Evolutionary conservation across 2,113 vertebrate species (phyloP).

Genomic region (Turnix velox): DNA sequence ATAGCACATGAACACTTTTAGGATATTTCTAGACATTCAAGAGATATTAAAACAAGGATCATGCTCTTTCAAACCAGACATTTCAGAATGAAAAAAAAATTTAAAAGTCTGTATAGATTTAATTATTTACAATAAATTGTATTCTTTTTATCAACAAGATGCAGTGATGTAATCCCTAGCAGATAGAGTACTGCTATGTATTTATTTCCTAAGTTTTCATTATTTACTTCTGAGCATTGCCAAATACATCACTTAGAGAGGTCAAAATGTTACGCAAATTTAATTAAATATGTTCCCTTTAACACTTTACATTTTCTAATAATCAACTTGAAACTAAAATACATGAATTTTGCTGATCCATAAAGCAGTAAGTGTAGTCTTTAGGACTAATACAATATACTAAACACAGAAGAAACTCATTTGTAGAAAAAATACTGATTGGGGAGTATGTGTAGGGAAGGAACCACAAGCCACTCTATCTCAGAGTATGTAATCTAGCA

Average conservation of each 20-base stretch:
- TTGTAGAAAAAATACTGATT: not conserved
- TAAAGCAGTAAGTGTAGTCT: not conserved
- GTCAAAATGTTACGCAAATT: not conserved
- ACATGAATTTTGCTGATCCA: not conserved
- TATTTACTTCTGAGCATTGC: not conserved
- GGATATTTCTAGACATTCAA: not conserved
- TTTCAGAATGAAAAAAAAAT: not conserved
- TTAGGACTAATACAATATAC: not conserved
- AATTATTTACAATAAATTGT: not conserved
- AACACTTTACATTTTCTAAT: not conserved
- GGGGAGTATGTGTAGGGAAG: not conserved
- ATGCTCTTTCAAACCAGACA: not conserved
- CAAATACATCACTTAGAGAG: not conserved
- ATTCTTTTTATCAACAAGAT: not conserved
- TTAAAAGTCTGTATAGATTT: not conserved
- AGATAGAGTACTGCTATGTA: not conserved
- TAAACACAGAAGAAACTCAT: not conserved
- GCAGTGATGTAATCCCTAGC: not conserved
- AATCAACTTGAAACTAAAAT: not conserved
- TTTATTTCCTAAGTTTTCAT: not conserved
- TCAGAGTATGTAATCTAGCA: not conserved
- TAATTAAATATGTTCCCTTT: not conserved
- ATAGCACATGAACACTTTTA: not conserved
- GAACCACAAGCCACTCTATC: not conserved
- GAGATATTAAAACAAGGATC: not conserved